These are phyloP conservation scores for Chelidonichthys spinosus DNA, from an alignment of 2,797 vertebrate species.

Conservation along the genomic window DNA sequence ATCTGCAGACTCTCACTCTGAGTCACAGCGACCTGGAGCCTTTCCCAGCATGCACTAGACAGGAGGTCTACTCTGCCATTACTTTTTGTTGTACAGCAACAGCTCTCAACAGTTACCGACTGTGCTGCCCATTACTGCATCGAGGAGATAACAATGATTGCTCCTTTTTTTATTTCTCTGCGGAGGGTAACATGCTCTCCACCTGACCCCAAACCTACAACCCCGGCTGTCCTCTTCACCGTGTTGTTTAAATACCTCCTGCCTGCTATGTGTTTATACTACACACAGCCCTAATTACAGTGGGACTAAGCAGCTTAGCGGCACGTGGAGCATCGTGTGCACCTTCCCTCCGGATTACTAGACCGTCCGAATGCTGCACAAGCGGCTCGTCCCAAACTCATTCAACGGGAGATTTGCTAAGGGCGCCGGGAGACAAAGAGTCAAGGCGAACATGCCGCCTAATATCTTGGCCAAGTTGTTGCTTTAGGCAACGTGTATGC, in stretches of 20 bases:
- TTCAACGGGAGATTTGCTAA: conserved; percentile 52
- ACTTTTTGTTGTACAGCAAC: conserved; percentile 9
- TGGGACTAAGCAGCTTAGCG: conserved; percentile 79
- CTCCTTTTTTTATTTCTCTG: conserved; percentile 14
- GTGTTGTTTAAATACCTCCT: conserved; percentile 39
- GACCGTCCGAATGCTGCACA: conserved; percentile 53
- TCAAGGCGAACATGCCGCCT: conserved; percentile 41
- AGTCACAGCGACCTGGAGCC: conserved; percentile 17
- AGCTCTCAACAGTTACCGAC: conserved; percentile 10
- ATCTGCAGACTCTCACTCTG: conserved; percentile 7
- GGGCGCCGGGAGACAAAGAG: conserved; percentile 33
- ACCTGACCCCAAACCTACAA: conserved; percentile 10
- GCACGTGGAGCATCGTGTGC: conserved; percentile 80
- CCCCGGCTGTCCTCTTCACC: conserved; percentile 1
- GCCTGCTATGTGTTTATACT: conserved; percentile 76
- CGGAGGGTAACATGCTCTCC: conserved; percentile 15
- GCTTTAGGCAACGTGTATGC: conserved; percentile 22
- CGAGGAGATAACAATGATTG: conserved; percentile 31
- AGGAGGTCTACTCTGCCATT: conserved; percentile 25
- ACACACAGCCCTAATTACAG: conserved; percentile 79
- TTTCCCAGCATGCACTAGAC: conserved; percentile 26
- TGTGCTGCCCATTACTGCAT: conserved; percentile 13
- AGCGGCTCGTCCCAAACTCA: conserved; percentile 42
- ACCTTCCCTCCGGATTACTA: conserved; percentile 78
- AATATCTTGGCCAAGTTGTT: conserved; percentile 38